Evolutionary conservation across 2,113 vertebrate species (phyloP).

Genomic region (Ictidomys tridecemlineatus): DNA sequence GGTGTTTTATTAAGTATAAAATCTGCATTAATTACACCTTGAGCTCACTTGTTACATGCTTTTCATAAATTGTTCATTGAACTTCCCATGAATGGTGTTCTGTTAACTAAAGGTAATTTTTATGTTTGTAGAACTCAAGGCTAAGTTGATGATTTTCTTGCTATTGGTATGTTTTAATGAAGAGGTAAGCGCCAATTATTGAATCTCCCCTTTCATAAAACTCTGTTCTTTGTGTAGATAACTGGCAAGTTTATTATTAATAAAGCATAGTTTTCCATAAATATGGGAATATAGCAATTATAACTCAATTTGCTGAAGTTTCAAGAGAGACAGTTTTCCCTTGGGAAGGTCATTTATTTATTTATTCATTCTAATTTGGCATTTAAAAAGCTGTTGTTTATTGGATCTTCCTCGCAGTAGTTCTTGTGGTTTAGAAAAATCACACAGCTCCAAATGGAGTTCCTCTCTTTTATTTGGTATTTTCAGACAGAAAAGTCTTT

Average conservation of each 20-base stretch:
- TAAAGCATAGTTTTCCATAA: constrained; percentile 68
- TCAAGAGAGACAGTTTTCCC: constrained; percentile 71
- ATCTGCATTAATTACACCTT: constrained; percentile 39
- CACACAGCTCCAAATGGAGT: constrained; percentile 57
- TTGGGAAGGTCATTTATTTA: constrained; percentile 73
- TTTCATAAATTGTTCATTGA: constrained; percentile 63
- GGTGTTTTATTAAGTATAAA: constrained; percentile 32
- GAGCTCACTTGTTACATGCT: constrained; percentile 28
- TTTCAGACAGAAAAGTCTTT: constrained; percentile 58
- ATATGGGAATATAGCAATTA: constrained; percentile 75
- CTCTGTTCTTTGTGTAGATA: constrained; percentile 45
- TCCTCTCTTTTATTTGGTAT: constrained; percentile 45
- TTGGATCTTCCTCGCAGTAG: constrained; percentile 52
- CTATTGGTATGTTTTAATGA: constrained; percentile 64
- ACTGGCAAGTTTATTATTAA: constrained; percentile 75
- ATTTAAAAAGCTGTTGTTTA: constrained; percentile 73
- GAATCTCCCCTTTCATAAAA: constrained; percentile 61
- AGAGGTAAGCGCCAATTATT: constrained; percentile 61
- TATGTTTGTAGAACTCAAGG: constrained; percentile 64
- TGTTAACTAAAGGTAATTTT: constrained; percentile 72
- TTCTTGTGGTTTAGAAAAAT: constrained; percentile 68
- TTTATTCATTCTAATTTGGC: constrained; percentile 75
- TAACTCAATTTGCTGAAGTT: constrained; percentile 75
- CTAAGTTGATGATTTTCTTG: constrained; percentile 53
- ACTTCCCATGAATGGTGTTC: constrained; percentile 2